Evolutionary conservation across 2,888 invertebrate species (phyloP), one percentile per base, ranked within the genome.

Genomic region (Catotricha subobsoleta): DNA sequence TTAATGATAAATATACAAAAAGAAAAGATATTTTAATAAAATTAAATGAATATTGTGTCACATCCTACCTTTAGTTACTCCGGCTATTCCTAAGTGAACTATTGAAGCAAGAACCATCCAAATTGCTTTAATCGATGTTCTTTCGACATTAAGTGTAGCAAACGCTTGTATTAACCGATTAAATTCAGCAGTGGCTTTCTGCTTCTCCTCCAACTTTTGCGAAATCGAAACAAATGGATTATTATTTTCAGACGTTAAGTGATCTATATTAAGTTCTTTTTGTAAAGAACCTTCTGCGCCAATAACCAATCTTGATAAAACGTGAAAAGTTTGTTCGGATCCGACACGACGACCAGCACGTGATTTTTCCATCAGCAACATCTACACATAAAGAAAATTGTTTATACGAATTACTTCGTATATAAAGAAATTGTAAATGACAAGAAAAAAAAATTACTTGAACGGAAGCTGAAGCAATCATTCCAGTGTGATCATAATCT

Each of bases 401-500:
- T 5, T 10, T 12, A n/a, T 7, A 23, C 5, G 9, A 23, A 5
- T 9, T 5, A 23, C 9, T 7, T 9, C 23, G n/a, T n/a, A n/a
- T n/a, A 29, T 5, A 29, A n/a, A 13, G n/a, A 29, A 9, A 29
- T 29, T 5, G 4, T 13, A 29, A 9, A 29, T 9, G 6, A 29
- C 29, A 29, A 20, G 29, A 34, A 30, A n/a, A 40, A 28, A 15
- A 9, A 36, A 42, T 51, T 48, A 62, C 83, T 68, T 94, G 92
- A 23, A 92, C 68, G 1, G 88, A 88, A 0, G 88, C 88, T 1
- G 90, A 87, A 3, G 83, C 83, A 41, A 94, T 75, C 49, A 81
- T 78, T 20, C 92, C 92, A 35, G 83, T 80, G 53, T 91, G 87
- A 65, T 95, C 94, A 60, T 92, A 92, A 60, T 95, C 94, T 49